phyloP scores from a whole-genome alignment of 2,113 vertebrate species.

The zebrafish (Danio rerio) region DNA sequence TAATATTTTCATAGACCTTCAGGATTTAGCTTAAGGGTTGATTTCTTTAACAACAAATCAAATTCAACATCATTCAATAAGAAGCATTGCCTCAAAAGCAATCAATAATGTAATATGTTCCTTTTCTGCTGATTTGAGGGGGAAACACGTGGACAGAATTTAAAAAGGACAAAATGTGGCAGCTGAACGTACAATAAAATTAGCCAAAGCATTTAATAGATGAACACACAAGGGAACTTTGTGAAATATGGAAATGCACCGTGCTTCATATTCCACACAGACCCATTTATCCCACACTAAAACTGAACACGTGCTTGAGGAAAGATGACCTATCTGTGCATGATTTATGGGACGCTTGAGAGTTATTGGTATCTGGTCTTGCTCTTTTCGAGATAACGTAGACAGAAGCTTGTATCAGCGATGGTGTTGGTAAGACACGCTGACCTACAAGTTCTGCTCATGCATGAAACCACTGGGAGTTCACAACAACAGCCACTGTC shows the following conservation, averaged over 20 bases:
- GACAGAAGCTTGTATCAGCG: conserved; percentile 31
- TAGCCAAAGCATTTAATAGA: not conserved
- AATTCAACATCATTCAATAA: not conserved
- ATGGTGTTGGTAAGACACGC: conserved; percentile 16
- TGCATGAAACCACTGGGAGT: conserved; percentile 32
- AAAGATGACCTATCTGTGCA: conserved; percentile 34
- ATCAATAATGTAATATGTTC: not conserved
- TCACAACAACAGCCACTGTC: conserved; percentile 37
- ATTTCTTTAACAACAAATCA: not conserved
- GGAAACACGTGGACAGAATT: not conserved
- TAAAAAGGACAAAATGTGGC: not conserved
- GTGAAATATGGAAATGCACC: not conserved
- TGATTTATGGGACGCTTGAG: conserved; percentile 37
- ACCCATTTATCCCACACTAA: not conserved
- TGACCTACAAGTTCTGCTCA: conserved; percentile 41
- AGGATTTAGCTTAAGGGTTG: not conserved
- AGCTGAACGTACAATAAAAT: not conserved
- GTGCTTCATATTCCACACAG: not conserved
- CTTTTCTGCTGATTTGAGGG: not conserved
- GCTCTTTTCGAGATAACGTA: conserved; percentile 35
- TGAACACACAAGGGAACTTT: not conserved
- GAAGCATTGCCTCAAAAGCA: not conserved
- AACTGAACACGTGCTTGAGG: conserved; percentile 14
- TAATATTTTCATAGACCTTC: too few species aligned
- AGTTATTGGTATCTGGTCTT: conserved; percentile 16